Evolutionary conservation across 1,140 invertebrate species (phyloP).

Genomic region (Diabrotica virgifera): DNA sequence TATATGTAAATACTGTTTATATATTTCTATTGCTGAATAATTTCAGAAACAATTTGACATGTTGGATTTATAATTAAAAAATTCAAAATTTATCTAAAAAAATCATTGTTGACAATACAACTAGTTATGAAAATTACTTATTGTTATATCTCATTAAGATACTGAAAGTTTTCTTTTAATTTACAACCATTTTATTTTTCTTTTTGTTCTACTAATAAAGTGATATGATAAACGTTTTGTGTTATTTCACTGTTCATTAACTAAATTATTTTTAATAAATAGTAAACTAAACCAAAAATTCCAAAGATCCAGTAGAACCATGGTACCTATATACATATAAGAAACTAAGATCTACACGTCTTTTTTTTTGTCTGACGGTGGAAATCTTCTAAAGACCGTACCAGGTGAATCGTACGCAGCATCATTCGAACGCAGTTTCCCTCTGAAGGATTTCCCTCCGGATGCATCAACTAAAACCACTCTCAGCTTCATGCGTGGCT

Average conservation of each 20-base stretch:
- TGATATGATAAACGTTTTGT: neutral
- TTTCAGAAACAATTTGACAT: neutral
- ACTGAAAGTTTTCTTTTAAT: constrained; percentile 3
- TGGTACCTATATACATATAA: too few relatives aligned
- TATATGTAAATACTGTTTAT: constrained; percentile 34
- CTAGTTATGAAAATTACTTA: constrained; percentile 3
- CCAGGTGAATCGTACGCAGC: too few relatives aligned
- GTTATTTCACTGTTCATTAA: neutral
- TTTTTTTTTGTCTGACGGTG: too few relatives aligned
- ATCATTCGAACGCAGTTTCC: too few relatives aligned
- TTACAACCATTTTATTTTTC: constrained; percentile 3
- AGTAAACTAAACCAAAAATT: too few relatives aligned
- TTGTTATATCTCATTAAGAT: constrained; percentile 4
- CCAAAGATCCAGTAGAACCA: too few relatives aligned
- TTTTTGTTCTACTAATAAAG: neutral
- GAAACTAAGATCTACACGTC: too few relatives aligned
- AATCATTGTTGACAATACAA: neutral
- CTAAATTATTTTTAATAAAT: neutral
- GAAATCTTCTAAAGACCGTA: too few relatives aligned
- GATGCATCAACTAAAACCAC: too few relatives aligned
- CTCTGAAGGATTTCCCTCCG: too few relatives aligned
- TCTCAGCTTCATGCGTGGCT: too few relatives aligned
- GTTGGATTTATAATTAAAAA: constrained; percentile 3
- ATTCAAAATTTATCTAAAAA: neutral
- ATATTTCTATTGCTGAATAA: constrained; percentile 16